Percentiles rank a stretch among this genome's conserved stretches.
Evolutionary conservation across 2,888 invertebrate species (phyloP).

Genomic region (Ormyrus rosae): DNA sequence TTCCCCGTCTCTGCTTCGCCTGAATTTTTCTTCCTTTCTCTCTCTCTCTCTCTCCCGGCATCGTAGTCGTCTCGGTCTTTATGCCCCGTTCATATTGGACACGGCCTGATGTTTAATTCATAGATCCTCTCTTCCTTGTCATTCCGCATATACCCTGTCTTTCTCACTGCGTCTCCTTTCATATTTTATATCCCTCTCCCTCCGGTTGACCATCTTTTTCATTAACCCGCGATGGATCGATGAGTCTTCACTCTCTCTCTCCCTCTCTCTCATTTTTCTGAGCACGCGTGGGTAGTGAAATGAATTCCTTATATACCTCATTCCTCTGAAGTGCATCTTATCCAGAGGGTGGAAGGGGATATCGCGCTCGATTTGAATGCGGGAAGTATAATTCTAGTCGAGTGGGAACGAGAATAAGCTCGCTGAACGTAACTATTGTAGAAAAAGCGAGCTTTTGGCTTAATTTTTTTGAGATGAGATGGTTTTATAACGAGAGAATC

Average conservation of each 20-base stretch:
- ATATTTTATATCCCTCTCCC: not conserved
- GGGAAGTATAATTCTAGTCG: not conserved
- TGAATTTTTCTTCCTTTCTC: not conserved
- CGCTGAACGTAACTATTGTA: not conserved
- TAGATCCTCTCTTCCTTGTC: constrained; percentile 36
- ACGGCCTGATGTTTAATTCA: constrained; percentile 52
- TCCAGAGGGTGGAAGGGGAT: constrained; percentile 1
- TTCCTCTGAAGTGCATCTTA: constrained; percentile 21
- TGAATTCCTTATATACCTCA: constrained; percentile 39
- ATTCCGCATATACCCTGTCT: constrained; percentile 32
- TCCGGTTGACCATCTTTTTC: constrained; percentile 44
- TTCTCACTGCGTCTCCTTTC: not conserved
- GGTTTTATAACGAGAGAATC: constrained; percentile 8
- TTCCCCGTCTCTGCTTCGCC: no score
- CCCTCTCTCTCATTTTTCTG: constrained; percentile 25
- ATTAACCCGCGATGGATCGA: constrained; percentile 46
- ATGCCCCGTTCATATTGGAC: constrained; percentile 46
- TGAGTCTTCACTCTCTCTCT: constrained; percentile 4
- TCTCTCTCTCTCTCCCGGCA: not conserved
- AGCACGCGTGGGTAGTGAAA: constrained; percentile 23
- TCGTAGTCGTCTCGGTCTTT: constrained; percentile 23
- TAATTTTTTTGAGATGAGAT: no score
- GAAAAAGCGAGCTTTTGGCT: no score
- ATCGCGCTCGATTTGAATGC: constrained; percentile 27
- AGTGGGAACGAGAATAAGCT: not conserved